Evolutionary conservation across 2,888 invertebrate genomes (phyloP).

Genomic region (Matsumyia berberina): DNA sequence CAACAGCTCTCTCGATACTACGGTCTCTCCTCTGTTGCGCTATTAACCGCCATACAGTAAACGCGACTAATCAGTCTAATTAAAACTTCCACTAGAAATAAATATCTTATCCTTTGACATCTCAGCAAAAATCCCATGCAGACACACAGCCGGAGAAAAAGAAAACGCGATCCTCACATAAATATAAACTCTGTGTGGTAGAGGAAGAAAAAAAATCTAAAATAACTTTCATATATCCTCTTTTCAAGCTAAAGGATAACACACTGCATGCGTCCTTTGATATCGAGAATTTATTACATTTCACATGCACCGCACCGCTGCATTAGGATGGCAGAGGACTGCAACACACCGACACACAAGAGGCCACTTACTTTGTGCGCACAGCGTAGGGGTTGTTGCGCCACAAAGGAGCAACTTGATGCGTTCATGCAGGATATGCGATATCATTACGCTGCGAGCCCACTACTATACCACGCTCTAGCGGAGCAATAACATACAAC

Average conservation of each 20-base stretch:
- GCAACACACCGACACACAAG: constrained; percentile 20
- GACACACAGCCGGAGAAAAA: neutral
- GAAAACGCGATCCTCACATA: neutral
- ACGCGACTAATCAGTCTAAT: constrained; percentile 36
- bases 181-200: constrained; percentile 17
- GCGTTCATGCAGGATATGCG: constrained; percentile 70
- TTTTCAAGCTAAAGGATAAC: constrained; percentile 42
- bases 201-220: constrained; percentile 3
- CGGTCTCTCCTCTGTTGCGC: neutral
- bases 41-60: neutral
- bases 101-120: neutral
- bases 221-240: constrained; percentile 36
- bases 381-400: constrained; percentile 62
- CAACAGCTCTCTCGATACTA: neutral
- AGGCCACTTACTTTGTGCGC: constrained; percentile 68
- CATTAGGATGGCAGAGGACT: neutral
- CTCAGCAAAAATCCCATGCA: neutral
- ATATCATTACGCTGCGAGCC: constrained; percentile 50
- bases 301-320: constrained; percentile 20
- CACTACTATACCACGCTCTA: constrained; percentile 10
- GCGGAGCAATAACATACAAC: constrained; percentile 21
- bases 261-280: constrained; percentile 46
- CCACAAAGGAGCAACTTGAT: constrained; percentile 71
- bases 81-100: constrained; percentile 4
- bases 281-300: constrained; percentile 57